Conservation (phyloP, 2,113 vertebrate genomes). For the Myrmecobius fasciatus region DNA sequence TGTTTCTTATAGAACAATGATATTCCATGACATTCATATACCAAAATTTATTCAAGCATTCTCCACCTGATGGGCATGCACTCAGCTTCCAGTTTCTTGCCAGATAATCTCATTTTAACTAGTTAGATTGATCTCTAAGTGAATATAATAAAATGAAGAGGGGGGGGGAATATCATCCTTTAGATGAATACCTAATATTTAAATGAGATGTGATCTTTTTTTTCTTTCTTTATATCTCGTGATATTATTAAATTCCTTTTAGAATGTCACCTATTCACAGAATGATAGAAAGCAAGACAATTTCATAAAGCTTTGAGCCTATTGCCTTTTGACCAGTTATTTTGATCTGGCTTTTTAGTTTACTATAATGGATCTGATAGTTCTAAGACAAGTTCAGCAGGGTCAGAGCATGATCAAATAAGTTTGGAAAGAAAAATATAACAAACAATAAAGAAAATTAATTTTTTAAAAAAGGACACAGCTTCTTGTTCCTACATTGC, state of each 20-base stretch:
- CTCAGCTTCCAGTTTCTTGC: no score
- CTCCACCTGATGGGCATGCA: no score
- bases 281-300: constrained; percentile 49
- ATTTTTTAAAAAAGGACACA: constrained; percentile 4
- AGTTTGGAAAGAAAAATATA: constrained; percentile 32
- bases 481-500: neutral
- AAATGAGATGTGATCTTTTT: no score
- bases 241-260: constrained; percentile 41
- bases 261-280: constrained; percentile 35
- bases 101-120: constrained; percentile 14
- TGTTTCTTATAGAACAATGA: no score
- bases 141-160: constrained; percentile 1
- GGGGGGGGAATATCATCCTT: constrained; percentile 13
- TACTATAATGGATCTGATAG: constrained; percentile 51
- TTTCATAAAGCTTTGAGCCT: constrained; percentile 55
- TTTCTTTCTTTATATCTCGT: no score
- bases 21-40: no score
- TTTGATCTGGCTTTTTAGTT: constrained; percentile 62
- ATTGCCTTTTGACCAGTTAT: constrained; percentile 32
- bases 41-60: no score
- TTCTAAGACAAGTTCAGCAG: constrained; percentile 31
- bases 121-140: constrained; percentile 2
- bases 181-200: constrained; percentile 8
- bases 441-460: constrained; percentile 29
- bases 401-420: constrained; percentile 41